Evolutionary conservation across 2,113 vertebrate genomes (phyloP).

Genomic region (Maccullochella peelii): DNA sequence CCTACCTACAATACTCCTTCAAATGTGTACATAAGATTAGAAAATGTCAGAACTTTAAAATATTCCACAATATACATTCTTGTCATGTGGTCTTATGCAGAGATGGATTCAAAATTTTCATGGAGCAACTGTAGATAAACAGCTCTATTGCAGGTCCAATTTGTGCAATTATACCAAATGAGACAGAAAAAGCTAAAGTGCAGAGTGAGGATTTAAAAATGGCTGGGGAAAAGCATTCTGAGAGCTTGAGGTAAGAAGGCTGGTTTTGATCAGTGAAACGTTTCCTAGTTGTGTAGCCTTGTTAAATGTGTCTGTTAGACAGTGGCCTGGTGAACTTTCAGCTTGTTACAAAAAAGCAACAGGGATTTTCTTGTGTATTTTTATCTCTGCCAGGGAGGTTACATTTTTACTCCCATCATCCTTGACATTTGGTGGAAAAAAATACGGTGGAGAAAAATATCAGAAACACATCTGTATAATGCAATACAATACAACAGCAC

Average conservation of each 20-base stretch:
- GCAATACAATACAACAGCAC: no score
- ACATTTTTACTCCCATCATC: not conserved
- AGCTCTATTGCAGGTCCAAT: not conserved
- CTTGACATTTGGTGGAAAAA: no score
- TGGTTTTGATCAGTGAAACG: conserved; percentile 1
- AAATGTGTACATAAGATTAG: no score
- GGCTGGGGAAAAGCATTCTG: not conserved
- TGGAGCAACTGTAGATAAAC: no score
- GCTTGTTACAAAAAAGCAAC: conserved; percentile 3
- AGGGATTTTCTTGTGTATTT: not conserved
- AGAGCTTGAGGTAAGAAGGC: conserved; percentile 2
- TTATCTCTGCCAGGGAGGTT: not conserved
- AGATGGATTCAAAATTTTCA: no score
- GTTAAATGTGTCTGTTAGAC: not conserved
- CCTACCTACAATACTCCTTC: no score
- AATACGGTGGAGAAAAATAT: no score
- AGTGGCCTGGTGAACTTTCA: not conserved
- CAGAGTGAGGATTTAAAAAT: not conserved
- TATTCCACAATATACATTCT: no score
- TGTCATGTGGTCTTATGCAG: no score
- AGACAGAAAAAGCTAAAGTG: not conserved
- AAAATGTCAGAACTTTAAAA: no score
- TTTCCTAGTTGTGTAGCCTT: conserved; percentile 23
- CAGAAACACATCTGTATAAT: no score
- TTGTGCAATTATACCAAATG: not conserved